These are phyloP conservation scores for Tetrax tetrax DNA, from an alignment of 2,113 vertebrate species.

Conservation along the genomic window DNA sequence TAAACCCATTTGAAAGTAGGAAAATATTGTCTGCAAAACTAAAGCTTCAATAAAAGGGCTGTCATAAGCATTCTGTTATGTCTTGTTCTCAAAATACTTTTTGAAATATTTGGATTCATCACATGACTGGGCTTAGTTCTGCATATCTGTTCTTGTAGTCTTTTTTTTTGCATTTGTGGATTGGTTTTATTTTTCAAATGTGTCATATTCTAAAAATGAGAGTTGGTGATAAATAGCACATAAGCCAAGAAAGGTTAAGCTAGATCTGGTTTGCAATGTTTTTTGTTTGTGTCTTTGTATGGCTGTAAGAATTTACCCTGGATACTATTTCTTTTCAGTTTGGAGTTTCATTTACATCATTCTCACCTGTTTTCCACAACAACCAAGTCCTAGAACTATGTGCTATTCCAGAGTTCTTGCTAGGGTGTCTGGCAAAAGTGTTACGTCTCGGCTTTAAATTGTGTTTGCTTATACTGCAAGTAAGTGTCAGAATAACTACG, in stretches of 20 bases:
- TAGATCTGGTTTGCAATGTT: not conserved
- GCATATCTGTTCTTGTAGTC: not conserved
- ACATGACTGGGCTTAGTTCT: not conserved
- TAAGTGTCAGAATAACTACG: accelerated
- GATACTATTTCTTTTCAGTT: not conserved
- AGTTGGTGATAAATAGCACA: not conserved
- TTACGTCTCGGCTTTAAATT: not conserved
- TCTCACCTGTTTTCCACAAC: not conserved
- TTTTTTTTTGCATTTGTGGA: not conserved
- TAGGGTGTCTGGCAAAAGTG: not conserved
- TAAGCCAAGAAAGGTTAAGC: not conserved
- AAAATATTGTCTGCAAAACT: not conserved
- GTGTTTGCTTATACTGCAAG: not conserved
- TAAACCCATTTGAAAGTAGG: not conserved
- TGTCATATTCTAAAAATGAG: not conserved
- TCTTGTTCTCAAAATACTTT: not conserved
- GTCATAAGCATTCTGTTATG: not conserved
- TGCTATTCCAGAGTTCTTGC: not conserved
- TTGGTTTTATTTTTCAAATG: not conserved
- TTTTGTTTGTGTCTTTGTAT: not conserved
- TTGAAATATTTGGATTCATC: not conserved
- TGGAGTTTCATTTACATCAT: not conserved
- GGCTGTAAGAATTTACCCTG: not conserved
- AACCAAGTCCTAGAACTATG: not conserved
- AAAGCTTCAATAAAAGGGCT: not conserved